A percentile compares a stretch with the other conserved stretches of the same genome.
These are phyloP conservation scores for Drosophila ercepeae DNA, from an alignment of 1,140 invertebrate species.

Conservation along the genomic window DNA sequence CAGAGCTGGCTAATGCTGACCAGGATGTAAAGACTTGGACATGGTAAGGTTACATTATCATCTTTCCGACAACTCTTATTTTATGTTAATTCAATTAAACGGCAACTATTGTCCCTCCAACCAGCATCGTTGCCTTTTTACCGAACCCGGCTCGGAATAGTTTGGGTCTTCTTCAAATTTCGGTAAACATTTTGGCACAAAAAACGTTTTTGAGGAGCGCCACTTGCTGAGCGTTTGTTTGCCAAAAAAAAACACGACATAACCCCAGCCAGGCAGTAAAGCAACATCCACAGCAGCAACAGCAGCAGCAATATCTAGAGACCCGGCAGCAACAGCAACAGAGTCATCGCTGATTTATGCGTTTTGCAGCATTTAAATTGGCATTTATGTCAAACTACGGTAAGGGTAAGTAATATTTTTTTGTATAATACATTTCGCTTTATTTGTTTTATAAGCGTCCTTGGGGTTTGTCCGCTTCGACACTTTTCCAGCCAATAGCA, in stretches of 20 bases:
- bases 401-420: slow-evolving; percentile 78
- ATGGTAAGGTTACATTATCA: slow-evolving; percentile 50
- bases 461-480: slow-evolving; percentile 61
- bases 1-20: slow-evolving; percentile 36
- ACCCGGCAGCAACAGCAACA: slow-evolving; percentile 12
- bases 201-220: slow-evolving; percentile 75
- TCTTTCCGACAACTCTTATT: slow-evolving; percentile 64
- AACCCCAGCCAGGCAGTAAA: slow-evolving; percentile 19
- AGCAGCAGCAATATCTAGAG: slow-evolving; percentile 13
- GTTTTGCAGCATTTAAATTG: slow-evolving; percentile 81
- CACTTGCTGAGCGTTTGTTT: slow-evolving; percentile 77
- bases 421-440: slow-evolving; percentile 71
- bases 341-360: slow-evolving; percentile 70
- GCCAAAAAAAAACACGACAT: slow-evolving; percentile 57
- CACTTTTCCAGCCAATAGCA: slow-evolving; percentile 60
- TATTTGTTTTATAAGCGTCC: slow-evolving; percentile 77
- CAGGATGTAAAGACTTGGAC: slow-evolving; percentile 50
- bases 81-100: slow-evolving; percentile 77
- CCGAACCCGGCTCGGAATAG: slow-evolving; percentile 36
- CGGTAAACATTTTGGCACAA: slow-evolving; percentile 50
- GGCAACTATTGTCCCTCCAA: slow-evolving; percentile 61
- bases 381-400: slow-evolving; percentile 78
- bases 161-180: slow-evolving; percentile 62
- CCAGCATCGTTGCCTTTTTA: slow-evolving; percentile 7
- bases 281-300: slow-evolving; percentile 11